Base-by-base conservation (phyloP, 2,113 vertebrate genomes). In the Paratilapia polleni region DNA sequence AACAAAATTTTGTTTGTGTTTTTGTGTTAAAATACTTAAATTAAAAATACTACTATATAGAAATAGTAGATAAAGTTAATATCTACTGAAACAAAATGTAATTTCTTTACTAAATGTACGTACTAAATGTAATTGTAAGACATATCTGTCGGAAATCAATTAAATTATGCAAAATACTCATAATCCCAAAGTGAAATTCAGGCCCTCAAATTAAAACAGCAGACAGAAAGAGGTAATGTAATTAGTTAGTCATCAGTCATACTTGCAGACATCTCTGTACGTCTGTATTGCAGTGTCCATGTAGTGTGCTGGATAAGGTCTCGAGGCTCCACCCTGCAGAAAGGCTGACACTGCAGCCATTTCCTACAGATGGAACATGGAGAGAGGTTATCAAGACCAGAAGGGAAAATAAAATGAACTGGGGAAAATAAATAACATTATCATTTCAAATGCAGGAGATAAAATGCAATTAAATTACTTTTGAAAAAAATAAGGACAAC, bases 251-350 rank as follows among this genome's bases (percentile, higher is more conserved):
- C 5, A 24, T 70, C 22, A 9, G 2, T 31, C 97, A 38, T 97
- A 99, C 98, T 97, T 99, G 98, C 98, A 99, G 88, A 97, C 97
- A 66, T 99, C 98, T 82, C 97, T 96, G 78, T 99, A 99, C 0
- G 97, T 99, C 94, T 99, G 98, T 90, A 99, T 97, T 15, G 98
- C 98, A 0, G 97, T 99, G 86, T 99, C 98, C 98, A 99, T 99
- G 79, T 99, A 99, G 92, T 99, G 98, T 41, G 98, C 96, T 77
- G 98, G 98, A 78, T 99, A 99, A 0, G 98, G 98, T 73, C 98
- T 95, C 17, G 97, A 96, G 74, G 97, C 97, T 87, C 98, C 98
- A 24, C 95, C 95, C 74, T 99, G 98, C 70, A 99, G 97, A 90
- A 99, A 99, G 34, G 98, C 97, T 4, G 98, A 97, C 28, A 99